Evolutionary conservation across 2,797 vertebrate genomes (phyloP), one percentile per base, ranked within the genome.

Genomic region (Spinibarbus caldwelli): DNA sequence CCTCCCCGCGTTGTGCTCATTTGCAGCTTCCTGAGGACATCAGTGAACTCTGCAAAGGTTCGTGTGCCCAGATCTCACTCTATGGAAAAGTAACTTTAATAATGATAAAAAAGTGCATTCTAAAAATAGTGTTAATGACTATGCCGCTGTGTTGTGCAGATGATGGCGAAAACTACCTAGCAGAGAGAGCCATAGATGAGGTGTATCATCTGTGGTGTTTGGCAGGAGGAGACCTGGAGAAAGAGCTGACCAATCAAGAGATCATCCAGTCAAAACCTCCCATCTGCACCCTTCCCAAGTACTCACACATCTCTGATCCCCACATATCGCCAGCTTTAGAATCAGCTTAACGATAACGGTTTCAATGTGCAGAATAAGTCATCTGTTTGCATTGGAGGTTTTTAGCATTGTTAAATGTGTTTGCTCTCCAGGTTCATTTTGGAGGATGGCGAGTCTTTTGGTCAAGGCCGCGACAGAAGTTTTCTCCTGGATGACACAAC

Each of bases 151-250:
- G 49, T 66, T 47, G n/a, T 86, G 52, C 80, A 94, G 93, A 93
- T 88, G 96, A 97, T 83, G 94, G 94, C 87, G 95, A 96, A 29
- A 96, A 98, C 92, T 97, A 96, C 90, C 91, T 99, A 89, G 93
- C 95, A 1, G 97, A 99, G 94, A 95, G 98, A 88, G 96, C 96
- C 87, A 96, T 99, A 89, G 96, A 99, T 89, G 98, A 99, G 90
- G 96, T 99, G 45, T 98, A 99, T 94, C 95, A 99, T 91, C 96
- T 99, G 86, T 99, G 98, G 98, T 99, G 98, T 93, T 94, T 99
- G 91, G 98, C 98, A 31, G 98, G 98, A 85, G 98, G 98, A 88
- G 98, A 99, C 93, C 93, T 99, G 90, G 98, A 99, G 92, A 99
- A 99, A 91, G 98, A 99, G 85, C 96, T 99, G 85, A 96, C 96